A percentile compares a stretch with the other conserved stretches of the same genome.
Conservation (phyloP, 2,113 vertebrate genomes). For the Chamaetylas fuelleborni region DNA sequence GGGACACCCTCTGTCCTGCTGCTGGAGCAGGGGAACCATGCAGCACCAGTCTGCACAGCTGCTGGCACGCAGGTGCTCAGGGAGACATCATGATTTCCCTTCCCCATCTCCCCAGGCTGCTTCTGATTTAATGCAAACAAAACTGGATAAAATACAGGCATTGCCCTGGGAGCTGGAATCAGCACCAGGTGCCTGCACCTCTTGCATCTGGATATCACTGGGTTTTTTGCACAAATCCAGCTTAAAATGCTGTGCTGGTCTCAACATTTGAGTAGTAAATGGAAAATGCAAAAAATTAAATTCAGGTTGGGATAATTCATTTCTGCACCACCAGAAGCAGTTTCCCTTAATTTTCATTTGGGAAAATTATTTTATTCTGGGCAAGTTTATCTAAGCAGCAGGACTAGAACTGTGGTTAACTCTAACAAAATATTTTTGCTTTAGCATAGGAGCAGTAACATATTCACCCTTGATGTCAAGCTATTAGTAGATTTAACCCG, state of each 20-base stretch:
- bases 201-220: neutral
- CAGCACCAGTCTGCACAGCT: neutral
- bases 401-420: neutral
- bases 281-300: neutral
- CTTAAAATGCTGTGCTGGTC: neutral
- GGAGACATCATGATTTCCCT: neutral
- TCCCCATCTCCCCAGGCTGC: neutral
- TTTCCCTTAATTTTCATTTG: neutral
- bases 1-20: neutral
- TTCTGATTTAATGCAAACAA: neutral
- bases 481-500: neutral
- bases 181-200: neutral
- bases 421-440: neutral
- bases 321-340: neutral
- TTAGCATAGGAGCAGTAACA: neutral
- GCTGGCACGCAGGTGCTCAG: neutral
- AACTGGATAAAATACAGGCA: neutral
- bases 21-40: fast-evolving
- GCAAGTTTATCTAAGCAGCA: neutral
- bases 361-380: neutral
- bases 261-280: neutral
- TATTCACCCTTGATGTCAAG: neutral
- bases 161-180: neutral
- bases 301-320: neutral
- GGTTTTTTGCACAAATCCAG: neutral